Percentiles rank a stretch among this genome's conserved stretches.
phyloP scores from a whole-genome alignment of 2,888 invertebrate genomes.

The Melangyna quadrimaculata region DNA sequence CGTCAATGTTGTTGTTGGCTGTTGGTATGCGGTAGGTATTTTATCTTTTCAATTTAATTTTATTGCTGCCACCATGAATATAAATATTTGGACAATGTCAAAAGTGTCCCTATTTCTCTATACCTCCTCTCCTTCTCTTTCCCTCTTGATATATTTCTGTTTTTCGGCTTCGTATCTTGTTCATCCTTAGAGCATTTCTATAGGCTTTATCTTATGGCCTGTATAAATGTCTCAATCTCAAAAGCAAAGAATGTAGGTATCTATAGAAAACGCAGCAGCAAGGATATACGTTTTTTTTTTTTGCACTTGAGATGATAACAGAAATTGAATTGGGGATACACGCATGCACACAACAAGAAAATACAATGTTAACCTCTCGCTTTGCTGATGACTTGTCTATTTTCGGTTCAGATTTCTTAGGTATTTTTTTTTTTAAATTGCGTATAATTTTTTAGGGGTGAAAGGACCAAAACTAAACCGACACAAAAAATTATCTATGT shows the following conservation, averaged over 20 bases:
- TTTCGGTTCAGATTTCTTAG: conserved; percentile 1
- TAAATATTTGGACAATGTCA: conserved; percentile 71
- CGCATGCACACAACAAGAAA: conserved; percentile 29
- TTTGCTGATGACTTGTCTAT: conserved; percentile 27
- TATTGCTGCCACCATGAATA: conserved; percentile 71
- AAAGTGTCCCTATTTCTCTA: conserved; percentile 40
- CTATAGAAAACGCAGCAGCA: conserved; percentile 21
- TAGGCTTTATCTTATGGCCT: conserved; percentile 5
- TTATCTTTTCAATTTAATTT: conserved; percentile 72
- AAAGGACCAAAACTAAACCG: conserved; percentile 43
- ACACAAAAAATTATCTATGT: conserved; percentile 15
- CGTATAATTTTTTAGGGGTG: conserved; percentile 60
- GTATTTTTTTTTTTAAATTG: conserved; percentile 47
- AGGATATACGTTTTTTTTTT: conserved; percentile 5
- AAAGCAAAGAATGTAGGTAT: conserved; percentile 7
- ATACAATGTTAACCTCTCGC: neutral
- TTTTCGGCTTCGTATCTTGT: neutral
- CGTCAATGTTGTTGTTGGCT: neutral
- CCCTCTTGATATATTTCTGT: neutral
- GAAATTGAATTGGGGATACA: conserved; percentile 67
- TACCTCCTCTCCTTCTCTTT: too few relatives aligned
- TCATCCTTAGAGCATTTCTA: neutral
- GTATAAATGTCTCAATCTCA: conserved; percentile 61
- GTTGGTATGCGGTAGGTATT: conserved; percentile 57
- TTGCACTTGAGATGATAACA: conserved; percentile 51